Percentiles rank a stretch among this genome's conserved stretches.
These are phyloP conservation scores for Acleris sparsana DNA, from an alignment of 2,888 invertebrate genomes.

Conservation along the genomic window DNA sequence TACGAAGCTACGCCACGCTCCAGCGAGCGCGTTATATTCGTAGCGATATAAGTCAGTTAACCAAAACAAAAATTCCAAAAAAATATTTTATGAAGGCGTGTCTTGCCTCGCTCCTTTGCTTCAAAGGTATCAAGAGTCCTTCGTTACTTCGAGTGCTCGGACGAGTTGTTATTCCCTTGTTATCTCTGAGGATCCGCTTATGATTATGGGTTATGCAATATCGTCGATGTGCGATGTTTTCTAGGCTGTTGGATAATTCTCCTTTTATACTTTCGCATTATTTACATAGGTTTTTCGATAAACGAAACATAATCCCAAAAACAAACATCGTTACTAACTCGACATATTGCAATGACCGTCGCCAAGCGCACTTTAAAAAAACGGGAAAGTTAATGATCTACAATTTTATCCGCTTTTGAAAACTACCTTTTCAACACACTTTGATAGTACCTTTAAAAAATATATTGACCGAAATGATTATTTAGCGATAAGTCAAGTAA, in stretches of 20 bases:
- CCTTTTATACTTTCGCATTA: too few species aligned
- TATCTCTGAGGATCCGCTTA: slow-evolving; percentile 6
- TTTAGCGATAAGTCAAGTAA: slow-evolving; percentile 22
- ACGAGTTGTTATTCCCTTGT: slow-evolving; percentile 10
- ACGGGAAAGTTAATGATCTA: too few species aligned
- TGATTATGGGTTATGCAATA: neutral
- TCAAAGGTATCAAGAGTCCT: slow-evolving; percentile 22
- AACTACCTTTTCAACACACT: neutral
- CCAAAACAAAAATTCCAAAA: slow-evolving; percentile 15
- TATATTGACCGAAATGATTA: too few species aligned
- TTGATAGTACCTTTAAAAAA: neutral
- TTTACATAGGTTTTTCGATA: too few species aligned
- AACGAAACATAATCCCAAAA: too few species aligned
- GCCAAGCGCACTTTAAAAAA: too few species aligned
- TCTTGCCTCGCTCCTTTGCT: slow-evolving; percentile 2
- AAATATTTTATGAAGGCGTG: neutral
- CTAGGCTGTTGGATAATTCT: neutral
- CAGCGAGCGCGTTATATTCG: neutral
- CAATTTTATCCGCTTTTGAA: too few species aligned
- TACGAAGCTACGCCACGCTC: slow-evolving; percentile 6
- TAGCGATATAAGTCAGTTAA: neutral
- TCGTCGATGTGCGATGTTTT: neutral
- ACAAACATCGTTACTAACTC: too few species aligned
- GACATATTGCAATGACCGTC: too few species aligned
- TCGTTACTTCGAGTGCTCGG: slow-evolving; percentile 8